Base-by-base conservation (phyloP, 2,888 invertebrate genomes). In the Lochmaea crataegi region DNA sequence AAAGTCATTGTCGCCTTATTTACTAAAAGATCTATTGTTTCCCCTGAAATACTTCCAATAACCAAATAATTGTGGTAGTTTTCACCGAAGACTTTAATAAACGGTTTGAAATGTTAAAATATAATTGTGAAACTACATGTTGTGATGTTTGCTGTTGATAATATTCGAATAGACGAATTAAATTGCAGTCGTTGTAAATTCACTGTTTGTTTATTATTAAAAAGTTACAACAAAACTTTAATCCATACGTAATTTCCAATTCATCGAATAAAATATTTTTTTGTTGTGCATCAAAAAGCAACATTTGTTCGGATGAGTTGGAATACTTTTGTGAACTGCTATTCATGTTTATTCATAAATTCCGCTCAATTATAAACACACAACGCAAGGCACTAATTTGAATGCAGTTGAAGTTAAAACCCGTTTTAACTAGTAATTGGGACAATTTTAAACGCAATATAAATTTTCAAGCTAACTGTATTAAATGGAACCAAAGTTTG, bases 331-430 rank as follows among this genome's bases (percentile, higher is more conserved):
- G 22, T 26, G 26, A 26, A 26, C 26, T 26, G 57, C 2, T 22
- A 18, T 57, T 57, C 26, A 22, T 57, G 57, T 26, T 26, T 57
- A 57, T 57, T 57, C 57, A 57, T 57, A 57, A 57, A 57, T 57
- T 57, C 14, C 14, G 26, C 26, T 57, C 57, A 26, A 57, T 26
- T 57, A 57, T 57, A 26, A 57, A 57, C 26, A 57, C 22, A 57
- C 11, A 57, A 57, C 57, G n/a, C 57, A 11, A 26, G 26, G 18
- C 57, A 57, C 18, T 57, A 57, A 57, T 57, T 57, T 18, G 57
- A 57, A 57, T 57, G 57, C 18, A 26, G 57, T 57, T 12, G 57
- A 57, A 57, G 56, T 56, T 56, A 10, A 56, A 56, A 56, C 18
- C 14, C 56, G 56, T 56, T 56, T 56, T 56, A 18, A 18, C 18